These are phyloP conservation scores for Oreochromis tanganicae DNA, from an alignment of 2,113 vertebrate genomes.

Conservation along the genomic window DNA sequence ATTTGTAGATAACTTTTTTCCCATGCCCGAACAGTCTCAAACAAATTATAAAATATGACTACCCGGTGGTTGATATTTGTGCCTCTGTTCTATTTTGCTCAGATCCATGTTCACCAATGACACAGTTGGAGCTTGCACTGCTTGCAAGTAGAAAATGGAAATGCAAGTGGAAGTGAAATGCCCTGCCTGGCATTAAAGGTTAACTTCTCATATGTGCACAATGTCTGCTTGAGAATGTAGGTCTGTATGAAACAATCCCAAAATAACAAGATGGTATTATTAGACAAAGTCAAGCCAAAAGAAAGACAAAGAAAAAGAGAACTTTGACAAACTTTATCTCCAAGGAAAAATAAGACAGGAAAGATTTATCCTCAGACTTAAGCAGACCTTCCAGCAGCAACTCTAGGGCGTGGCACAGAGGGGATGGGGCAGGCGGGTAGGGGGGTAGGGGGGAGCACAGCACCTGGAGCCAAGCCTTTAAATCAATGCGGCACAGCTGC, in stretches of 20 bases:
- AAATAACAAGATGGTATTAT: conserved; percentile 43
- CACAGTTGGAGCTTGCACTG: background rate
- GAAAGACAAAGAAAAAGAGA: background rate
- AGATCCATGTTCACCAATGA: background rate
- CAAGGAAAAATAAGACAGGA: background rate
- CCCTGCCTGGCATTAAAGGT: background rate
- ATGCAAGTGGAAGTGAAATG: background rate
- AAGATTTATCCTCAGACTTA: background rate
- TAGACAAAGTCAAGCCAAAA: conserved; percentile 19
- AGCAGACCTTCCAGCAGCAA: background rate
- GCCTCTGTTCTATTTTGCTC: background rate
- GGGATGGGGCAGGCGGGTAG: background rate
- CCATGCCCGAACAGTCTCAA: background rate
- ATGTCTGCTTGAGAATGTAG: conserved; percentile 6
- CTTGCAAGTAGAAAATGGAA: background rate
- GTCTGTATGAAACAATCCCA: conserved; percentile 45
- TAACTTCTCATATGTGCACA: background rate
- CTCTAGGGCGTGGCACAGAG: background rate
- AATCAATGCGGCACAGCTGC: conserved; percentile 51
- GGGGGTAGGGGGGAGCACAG: background rate
- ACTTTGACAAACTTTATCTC: background rate
- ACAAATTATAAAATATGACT: background rate
- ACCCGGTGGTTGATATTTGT: background rate
- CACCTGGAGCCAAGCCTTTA: conserved; percentile 30
- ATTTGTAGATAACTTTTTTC: background rate